Evolutionary conservation across 2,797 vertebrate species (phyloP).

Genomic region (Argentina silus): DNA sequence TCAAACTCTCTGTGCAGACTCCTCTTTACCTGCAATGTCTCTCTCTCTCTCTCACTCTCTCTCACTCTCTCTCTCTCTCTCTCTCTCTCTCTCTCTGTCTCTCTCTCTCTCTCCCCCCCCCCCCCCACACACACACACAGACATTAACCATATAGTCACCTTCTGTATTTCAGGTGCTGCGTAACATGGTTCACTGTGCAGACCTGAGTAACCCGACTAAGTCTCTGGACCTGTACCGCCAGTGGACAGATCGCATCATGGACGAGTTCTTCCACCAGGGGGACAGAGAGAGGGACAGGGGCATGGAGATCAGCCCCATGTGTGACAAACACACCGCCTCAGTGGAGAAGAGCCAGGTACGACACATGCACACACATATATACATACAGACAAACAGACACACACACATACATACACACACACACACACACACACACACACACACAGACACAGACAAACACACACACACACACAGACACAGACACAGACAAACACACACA

Average conservation of each 20-base stretch:
- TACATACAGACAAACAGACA: neutral
- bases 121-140: no score
- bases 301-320: slow-evolving; percentile 99
- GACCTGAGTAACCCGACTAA: slow-evolving; percentile 98
- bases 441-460: neutral
- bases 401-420: neutral
- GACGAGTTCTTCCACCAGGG: slow-evolving; percentile 99
- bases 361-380: neutral
- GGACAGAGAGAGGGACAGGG: slow-evolving; percentile 92
- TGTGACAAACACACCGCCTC: slow-evolving; percentile 98
- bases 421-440: neutral
- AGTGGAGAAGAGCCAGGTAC: slow-evolving; percentile 97
- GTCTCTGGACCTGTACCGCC: slow-evolving; percentile 93
- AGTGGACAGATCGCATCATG: slow-evolving; percentile 99
- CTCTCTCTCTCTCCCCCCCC: neutral
- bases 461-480: neutral
- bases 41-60: no score
- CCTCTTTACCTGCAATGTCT: no score
- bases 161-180: slow-evolving; percentile 84
- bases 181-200: slow-evolving; percentile 98
- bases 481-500: neutral
- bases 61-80: neutral
- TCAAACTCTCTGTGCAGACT: neutral
- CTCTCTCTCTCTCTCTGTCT: no score
- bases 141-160: neutral